phyloP scores from a whole-genome alignment of 1,140 invertebrate species.

The Panulirus ornatus region DNA sequence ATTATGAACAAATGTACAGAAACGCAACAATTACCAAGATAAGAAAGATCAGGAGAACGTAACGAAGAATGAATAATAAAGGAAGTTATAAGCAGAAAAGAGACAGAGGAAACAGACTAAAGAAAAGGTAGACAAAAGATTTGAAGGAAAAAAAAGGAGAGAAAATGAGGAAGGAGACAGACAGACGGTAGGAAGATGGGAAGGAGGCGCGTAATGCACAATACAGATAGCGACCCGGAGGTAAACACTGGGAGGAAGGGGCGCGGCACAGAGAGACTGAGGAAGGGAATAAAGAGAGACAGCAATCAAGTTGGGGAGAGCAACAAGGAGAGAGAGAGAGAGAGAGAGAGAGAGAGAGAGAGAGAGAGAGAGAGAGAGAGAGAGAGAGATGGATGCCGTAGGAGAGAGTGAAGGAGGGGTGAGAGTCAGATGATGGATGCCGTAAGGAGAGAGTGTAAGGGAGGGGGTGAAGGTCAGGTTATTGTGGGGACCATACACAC shows the following conservation, averaged over 20 bases:
- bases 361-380: not conserved
- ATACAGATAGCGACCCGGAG: not conserved
- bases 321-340: not conserved
- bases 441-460: not conserved
- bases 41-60: not conserved
- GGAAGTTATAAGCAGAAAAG: not conserved
- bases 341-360: slow-evolving; percentile 3
- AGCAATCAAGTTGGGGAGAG: not conserved
- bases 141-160: not conserved
- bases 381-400: too few species aligned
- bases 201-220: not conserved
- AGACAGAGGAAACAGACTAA: not conserved
- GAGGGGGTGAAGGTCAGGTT: too few species aligned
- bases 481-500: too few species aligned
- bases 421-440: not conserved
- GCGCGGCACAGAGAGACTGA: not conserved
- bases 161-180: not conserved
- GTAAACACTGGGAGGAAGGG: not conserved
- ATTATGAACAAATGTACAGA: not conserved
- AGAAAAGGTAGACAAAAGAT: not conserved
- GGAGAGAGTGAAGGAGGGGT: not conserved
- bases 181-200: not conserved
- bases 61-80: not conserved
- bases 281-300: not conserved
- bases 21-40: not conserved